Evolutionary conservation across 1,140 invertebrate genomes (phyloP).

Genomic region (Papilio machaon): DNA sequence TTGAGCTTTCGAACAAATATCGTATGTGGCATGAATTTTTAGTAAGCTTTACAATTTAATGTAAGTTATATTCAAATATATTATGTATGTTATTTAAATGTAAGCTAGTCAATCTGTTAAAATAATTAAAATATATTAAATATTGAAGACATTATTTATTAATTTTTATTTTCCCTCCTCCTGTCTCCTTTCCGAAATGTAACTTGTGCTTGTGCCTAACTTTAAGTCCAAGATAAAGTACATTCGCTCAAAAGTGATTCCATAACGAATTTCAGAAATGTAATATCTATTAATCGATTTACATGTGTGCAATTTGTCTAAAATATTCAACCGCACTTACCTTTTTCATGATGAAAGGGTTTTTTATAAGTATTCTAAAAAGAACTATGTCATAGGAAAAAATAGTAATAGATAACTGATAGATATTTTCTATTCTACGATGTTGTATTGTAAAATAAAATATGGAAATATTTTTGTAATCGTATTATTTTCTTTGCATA

Average conservation of each 20-base stretch:
- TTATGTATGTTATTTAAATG: constrained; percentile 13
- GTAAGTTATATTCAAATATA: neutral
- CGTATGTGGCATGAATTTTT: neutral
- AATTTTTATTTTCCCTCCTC: neutral
- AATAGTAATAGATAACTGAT: neutral
- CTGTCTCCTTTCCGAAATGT: too few relatives aligned
- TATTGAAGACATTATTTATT: neutral
- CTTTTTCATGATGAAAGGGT: too few relatives aligned
- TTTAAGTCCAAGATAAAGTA: too few relatives aligned
- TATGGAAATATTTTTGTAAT: neutral
- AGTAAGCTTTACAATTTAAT: neutral
- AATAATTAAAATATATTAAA: constrained; percentile 19
- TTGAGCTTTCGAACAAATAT: neutral
- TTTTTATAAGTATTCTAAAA: too few relatives aligned
- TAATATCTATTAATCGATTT: too few relatives aligned
- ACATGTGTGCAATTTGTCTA: too few relatives aligned
- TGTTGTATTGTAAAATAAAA: neutral
- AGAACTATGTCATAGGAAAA: too few relatives aligned
- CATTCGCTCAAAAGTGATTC: too few relatives aligned
- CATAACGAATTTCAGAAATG: too few relatives aligned
- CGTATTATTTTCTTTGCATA: constrained; percentile 2
- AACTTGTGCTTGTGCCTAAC: too few relatives aligned
- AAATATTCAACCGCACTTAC: too few relatives aligned
- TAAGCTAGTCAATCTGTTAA: constrained; percentile 37
- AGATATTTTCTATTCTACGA: neutral